Percentiles rank a stretch among this genome's conserved stretches.
These are phyloP conservation scores for Bubo scandiacus DNA, from an alignment of 2,113 vertebrate genomes.

Conservation along the genomic window DNA sequence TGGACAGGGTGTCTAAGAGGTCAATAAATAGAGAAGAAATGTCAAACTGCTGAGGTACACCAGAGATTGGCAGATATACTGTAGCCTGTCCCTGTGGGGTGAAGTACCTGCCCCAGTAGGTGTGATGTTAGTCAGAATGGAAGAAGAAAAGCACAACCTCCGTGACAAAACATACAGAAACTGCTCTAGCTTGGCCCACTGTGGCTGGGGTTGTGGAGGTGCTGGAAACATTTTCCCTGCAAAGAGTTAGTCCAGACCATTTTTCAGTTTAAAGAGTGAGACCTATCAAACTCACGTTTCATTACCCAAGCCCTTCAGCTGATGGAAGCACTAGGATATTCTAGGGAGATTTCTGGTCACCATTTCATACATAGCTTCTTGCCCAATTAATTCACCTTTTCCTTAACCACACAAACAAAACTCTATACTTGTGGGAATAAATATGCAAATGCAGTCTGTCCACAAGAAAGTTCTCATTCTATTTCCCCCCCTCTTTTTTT, in stretches of 20 bases:
- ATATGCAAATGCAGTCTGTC: neutral
- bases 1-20: neutral
- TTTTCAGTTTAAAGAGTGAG: neutral
- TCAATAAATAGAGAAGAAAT: neutral
- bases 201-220: neutral
- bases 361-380: neutral
- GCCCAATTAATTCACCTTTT: neutral
- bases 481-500: neutral
- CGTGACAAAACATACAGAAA: neutral
- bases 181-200: neutral
- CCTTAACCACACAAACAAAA: neutral
- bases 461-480: neutral
- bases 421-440: neutral
- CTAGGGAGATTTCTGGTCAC: neutral
- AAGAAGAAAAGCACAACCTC: neutral
- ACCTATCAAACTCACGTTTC: neutral
- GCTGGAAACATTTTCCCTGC: neutral
- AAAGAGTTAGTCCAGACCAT: neutral
- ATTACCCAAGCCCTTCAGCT: neutral
- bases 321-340: neutral
- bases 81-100: neutral
- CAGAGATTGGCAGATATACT: neutral
- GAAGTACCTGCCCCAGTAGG: neutral
- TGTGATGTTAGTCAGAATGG: neutral
- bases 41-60: neutral